Evolutionary conservation across 1,140 invertebrate genomes (phyloP).

Genomic region (Prorops nasuta): DNA sequence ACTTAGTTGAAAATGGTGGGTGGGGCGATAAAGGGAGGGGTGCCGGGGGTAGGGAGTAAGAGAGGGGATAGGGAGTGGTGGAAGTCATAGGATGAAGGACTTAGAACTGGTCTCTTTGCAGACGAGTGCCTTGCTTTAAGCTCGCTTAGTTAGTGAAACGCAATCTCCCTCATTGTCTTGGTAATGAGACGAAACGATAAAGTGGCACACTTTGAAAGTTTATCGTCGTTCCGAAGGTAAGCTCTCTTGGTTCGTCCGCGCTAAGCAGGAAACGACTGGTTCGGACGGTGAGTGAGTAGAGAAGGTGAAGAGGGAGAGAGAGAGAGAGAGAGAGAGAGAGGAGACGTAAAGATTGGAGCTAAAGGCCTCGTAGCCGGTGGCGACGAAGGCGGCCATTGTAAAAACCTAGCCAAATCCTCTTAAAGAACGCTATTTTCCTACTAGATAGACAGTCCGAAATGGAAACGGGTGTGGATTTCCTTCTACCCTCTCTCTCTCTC

Average conservation of each 20-base stretch:
- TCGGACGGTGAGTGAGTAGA: conserved; percentile 4
- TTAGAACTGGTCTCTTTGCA: too few relatives aligned
- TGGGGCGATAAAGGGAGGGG: too few relatives aligned
- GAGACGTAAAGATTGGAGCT: too few relatives aligned
- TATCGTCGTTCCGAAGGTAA: conserved; percentile 26
- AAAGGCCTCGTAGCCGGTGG: too few relatives aligned
- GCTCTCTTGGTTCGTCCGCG: conserved; percentile 5
- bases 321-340: neutral
- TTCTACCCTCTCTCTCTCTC: neutral
- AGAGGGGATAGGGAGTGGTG: too few relatives aligned
- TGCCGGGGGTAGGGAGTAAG: too few relatives aligned
- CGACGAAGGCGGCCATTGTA: conserved; percentile 18
- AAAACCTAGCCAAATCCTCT: conserved; percentile 28
- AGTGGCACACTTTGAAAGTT: conserved; percentile 39
- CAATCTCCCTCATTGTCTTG: conserved; percentile 37
- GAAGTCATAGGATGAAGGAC: too few relatives aligned
- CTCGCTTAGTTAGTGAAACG: conserved; percentile 27
- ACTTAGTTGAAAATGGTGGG: too few relatives aligned
- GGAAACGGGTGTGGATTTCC: conserved; percentile 10
- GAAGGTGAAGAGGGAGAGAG: neutral
- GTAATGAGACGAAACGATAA: conserved; percentile 45
- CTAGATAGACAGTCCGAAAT: conserved; percentile 24
- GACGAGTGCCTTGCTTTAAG: too few relatives aligned
- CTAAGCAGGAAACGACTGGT: neutral
- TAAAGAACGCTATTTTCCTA: conserved; percentile 27